A percentile compares a stretch with the other conserved stretches of the same genome.
Conservation (phyloP, 2,797 vertebrate genomes). For the Acanthurus lineatus region DNA sequence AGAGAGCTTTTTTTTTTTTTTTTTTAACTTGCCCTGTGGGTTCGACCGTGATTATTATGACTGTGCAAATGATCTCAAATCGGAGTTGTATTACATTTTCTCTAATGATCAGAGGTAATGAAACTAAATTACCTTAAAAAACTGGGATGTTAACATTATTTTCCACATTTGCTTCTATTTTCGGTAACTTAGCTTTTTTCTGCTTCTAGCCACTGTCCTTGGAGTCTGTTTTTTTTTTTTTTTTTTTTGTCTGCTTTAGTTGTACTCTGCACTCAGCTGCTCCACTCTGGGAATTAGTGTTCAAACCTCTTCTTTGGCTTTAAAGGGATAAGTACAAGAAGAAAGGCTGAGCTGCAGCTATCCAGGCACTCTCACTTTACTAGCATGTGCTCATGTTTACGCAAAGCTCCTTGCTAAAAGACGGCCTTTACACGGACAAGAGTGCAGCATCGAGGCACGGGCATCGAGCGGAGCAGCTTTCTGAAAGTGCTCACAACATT, state of each 20-base stretch:
- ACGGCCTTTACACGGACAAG: constrained; percentile 6
- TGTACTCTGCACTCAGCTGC: constrained; percentile 19
- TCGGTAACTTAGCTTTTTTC: constrained; percentile 17
- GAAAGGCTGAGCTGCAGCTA: constrained; percentile 5
- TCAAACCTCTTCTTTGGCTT: constrained; percentile 35
- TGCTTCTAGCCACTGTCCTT: constrained; percentile 10
- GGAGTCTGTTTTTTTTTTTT: not conserved
- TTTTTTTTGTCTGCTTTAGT: constrained; percentile 4
- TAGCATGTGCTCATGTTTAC: constrained; percentile 14
- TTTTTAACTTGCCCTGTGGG: constrained; percentile 20
- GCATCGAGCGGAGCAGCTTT: constrained; percentile 5
- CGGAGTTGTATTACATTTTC: constrained; percentile 31
- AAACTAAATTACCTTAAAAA: constrained; percentile 35
- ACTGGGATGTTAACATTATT: constrained; percentile 21
- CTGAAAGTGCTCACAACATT: constrained; percentile 31
- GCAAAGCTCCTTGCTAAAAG: constrained; percentile 19
- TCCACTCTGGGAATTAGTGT: constrained; percentile 20
- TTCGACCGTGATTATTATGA: constrained; percentile 44
- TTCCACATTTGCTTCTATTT: constrained; percentile 30
- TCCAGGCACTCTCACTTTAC: not conserved
- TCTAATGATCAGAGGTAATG: constrained; percentile 50
- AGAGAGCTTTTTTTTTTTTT: not conserved
- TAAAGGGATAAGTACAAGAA: constrained; percentile 6
- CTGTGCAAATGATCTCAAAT: constrained; percentile 47
- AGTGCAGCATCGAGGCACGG: not conserved